Evolutionary conservation across 2,797 vertebrate species (phyloP), one percentile per base, ranked within the genome.

Genomic region (Phrynocephalus vlangalii): DNA sequence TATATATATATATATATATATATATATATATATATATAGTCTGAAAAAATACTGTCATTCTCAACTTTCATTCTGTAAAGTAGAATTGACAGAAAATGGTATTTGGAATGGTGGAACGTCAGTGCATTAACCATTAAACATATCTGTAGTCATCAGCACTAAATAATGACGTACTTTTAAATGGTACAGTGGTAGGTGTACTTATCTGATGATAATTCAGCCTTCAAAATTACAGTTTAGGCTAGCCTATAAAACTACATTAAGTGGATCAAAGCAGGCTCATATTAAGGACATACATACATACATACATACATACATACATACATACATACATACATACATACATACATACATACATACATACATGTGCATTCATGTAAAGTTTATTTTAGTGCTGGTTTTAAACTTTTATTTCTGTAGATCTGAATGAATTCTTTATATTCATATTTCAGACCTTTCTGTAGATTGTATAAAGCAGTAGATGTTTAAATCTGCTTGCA

Each of bases 401-500:
- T 94, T 93, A 92, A 88, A 91, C 68, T 92, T 92, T 93, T 13
- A 78, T 96, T 96, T 95, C 94, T 95, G 93, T 96, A 94, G 94
- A 92, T 92, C 94, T 89, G 79, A 86, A 79, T 68, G 89, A 89
- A 87, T 94, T 90, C 93, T 92, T 95, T 93, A 79, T 96, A 95
- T 96, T 95, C 92, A 95, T 94, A 93, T 96, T 96, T 96, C 94
- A 96, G 95, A 96, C 92, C 93, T 97, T 96, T 97, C 94, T 93
- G 94, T 97, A 97, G 97, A 95, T 93, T 92, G 91, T 91, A 95
- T 82, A 92, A 92, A 94, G 96, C 94, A 96, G 97, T 89, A 93
- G 94, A 93, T 95, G 95, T 88, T 88, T 96, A 95, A 87, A 96
- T 97, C 95, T 97, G 96, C 97, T 97, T 97, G 95, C 97, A 98